phyloP scores from a whole-genome alignment of 2,888 invertebrate species.

The Leptogaster cylindrica region DNA sequence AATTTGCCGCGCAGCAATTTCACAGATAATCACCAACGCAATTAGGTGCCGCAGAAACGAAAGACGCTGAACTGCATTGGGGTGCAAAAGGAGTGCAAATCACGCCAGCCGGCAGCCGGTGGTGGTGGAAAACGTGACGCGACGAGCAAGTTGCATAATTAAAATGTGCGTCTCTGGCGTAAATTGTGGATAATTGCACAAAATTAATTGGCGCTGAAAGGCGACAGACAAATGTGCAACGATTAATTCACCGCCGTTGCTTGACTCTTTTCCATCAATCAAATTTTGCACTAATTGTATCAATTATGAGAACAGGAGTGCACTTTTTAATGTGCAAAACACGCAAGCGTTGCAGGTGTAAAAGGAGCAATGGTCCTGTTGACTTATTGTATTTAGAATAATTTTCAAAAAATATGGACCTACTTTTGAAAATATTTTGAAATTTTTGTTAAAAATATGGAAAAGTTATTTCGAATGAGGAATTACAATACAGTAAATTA shows the following conservation, averaged over 20 bases:
- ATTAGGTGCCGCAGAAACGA: neutral
- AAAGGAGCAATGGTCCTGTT: too few relatives aligned
- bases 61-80: neutral
- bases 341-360: too few relatives aligned
- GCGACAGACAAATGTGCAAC: slow-evolving; percentile 16
- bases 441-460: too few relatives aligned
- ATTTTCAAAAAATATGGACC: too few relatives aligned
- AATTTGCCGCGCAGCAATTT: slow-evolving; percentile 7
- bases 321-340: too few relatives aligned
- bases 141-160: slow-evolving; percentile 26
- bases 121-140: slow-evolving; percentile 18
- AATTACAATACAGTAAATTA: too few relatives aligned
- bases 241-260: neutral
- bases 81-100: too few relatives aligned
- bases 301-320: too few relatives aligned
- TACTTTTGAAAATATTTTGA: too few relatives aligned
- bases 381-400: too few relatives aligned
- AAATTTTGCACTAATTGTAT: too few relatives aligned
- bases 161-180: slow-evolving; percentile 18
- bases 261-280: slow-evolving; percentile 6
- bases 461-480: too few relatives aligned
- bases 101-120: neutral
- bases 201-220: slow-evolving; percentile 18
- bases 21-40: slow-evolving; percentile 30
- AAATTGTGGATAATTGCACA: slow-evolving; percentile 28